Conservation (phyloP, 2,888 invertebrate genomes). For the Coleophora deauratella region DNA sequence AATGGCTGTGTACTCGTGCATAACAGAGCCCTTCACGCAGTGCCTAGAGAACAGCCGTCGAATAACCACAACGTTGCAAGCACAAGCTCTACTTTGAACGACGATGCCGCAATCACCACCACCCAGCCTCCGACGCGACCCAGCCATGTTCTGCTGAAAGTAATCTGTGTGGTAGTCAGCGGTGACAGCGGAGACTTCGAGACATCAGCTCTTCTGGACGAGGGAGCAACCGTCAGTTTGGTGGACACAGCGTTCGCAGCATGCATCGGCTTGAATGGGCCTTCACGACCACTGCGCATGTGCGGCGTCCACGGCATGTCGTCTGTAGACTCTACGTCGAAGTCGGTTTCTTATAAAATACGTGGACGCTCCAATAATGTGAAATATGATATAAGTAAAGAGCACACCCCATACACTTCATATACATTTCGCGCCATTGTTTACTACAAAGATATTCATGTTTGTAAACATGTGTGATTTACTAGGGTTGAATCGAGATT, state of each 20-base stretch:
- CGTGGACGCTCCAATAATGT: background rate
- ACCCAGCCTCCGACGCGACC: too few relatives aligned
- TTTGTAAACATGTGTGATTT: too few relatives aligned
- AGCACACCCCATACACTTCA: too few relatives aligned
- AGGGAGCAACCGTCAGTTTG: slow-evolving; percentile 1
- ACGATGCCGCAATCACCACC: too few relatives aligned
- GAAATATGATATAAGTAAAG: background rate
- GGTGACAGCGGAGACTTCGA: background rate
- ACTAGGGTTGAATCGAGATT: too few relatives aligned
- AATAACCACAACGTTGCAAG: too few relatives aligned
- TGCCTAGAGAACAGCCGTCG: too few relatives aligned
- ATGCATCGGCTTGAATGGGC: background rate
- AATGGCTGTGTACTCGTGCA: too few relatives aligned
- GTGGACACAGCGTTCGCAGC: slow-evolving; percentile 1
- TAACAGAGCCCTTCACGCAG: too few relatives aligned
- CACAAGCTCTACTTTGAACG: too few relatives aligned
- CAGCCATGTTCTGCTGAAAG: slow-evolving; percentile 1
- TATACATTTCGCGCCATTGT: too few relatives aligned
- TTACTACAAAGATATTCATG: too few relatives aligned
- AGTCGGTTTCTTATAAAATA: background rate
- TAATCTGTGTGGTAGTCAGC: background rate
- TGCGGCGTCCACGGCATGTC: background rate
- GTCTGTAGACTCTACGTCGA: background rate
- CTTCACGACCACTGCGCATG: slow-evolving; percentile 1
- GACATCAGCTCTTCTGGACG: background rate